Conservation (phyloP, 2,888 invertebrate species). For the Polymixis flavicincta region DNA sequence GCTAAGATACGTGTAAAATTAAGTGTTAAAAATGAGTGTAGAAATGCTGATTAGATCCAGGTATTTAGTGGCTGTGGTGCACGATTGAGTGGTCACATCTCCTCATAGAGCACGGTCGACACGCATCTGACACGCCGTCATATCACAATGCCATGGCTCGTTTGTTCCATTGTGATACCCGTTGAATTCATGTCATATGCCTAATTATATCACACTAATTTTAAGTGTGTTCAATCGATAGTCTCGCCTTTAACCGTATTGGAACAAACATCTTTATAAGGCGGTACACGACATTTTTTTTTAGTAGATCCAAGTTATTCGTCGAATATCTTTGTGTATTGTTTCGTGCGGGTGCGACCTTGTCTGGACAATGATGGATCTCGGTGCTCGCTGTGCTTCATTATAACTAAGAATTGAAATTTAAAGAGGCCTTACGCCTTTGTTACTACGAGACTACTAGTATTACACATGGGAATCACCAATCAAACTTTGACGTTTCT, state of each 20-base stretch:
- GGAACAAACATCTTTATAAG: slow-evolving; percentile 64
- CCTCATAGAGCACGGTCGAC: slow-evolving; percentile 79
- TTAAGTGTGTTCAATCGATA: slow-evolving; percentile 83
- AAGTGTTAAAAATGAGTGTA: slow-evolving; percentile 91
- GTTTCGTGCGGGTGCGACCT: slow-evolving; percentile 80
- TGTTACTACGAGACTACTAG: slow-evolving; percentile 84
- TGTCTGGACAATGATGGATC: slow-evolving; percentile 85
- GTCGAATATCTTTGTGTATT: slow-evolving; percentile 74
- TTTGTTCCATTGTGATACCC: slow-evolving; percentile 88
- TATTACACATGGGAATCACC: slow-evolving; percentile 90
- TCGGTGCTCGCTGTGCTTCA: slow-evolving; percentile 71
- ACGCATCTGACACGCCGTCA: slow-evolving; percentile 86
- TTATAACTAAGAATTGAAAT: slow-evolving; percentile 72
- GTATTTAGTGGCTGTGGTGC: slow-evolving; percentile 85
- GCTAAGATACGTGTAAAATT: slow-evolving; percentile 90
- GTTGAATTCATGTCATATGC: slow-evolving; percentile 89
- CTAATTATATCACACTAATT: slow-evolving; percentile 88
- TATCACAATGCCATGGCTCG: slow-evolving; percentile 88
- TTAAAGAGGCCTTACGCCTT: slow-evolving; percentile 74
- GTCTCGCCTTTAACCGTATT: slow-evolving; percentile 77
- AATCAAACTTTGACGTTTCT: slow-evolving; percentile 88
- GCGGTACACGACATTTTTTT: slow-evolving; percentile 60
- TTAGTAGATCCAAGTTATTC: slow-evolving; percentile 57
- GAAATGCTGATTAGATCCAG: slow-evolving; percentile 90
- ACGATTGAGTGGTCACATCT: slow-evolving; percentile 88